Evolutionary conservation across 2,888 invertebrate species (phyloP).

Genomic region (Cerastoderma edule): DNA sequence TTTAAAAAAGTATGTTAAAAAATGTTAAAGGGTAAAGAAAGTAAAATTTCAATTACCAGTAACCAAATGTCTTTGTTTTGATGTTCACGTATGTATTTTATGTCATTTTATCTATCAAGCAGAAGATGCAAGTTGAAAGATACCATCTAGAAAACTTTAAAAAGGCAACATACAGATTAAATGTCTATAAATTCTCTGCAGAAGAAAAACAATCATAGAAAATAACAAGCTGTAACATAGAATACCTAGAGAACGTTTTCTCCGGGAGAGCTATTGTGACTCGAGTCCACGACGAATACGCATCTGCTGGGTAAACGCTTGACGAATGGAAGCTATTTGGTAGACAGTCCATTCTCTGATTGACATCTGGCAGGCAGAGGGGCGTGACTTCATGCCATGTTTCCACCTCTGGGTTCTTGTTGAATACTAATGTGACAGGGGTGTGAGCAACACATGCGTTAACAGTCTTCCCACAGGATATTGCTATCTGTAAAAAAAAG

Average conservation of each 20-base stretch:
- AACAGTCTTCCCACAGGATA: constrained; percentile 79
- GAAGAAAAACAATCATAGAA: no score
- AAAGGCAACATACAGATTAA: no score
- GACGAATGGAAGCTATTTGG: constrained; percentile 81
- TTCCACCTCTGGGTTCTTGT: constrained; percentile 80
- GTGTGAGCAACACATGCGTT: constrained; percentile 75
- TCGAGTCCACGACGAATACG: constrained; percentile 81
- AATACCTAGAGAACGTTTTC: constrained; percentile 82
- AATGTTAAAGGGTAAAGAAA: no score
- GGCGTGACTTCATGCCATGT: constrained; percentile 81
- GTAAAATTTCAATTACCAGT: no score
- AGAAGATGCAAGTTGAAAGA: no score
- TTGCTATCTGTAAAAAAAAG: constrained; percentile 77
- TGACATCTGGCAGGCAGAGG: constrained; percentile 81
- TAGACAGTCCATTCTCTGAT: constrained; percentile 80
- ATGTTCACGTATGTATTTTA: no score
- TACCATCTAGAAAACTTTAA: no score
- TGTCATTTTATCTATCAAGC: no score
- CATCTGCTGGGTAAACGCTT: constrained; percentile 78
- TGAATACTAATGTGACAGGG: constrained; percentile 80
- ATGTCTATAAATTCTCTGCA: no score
- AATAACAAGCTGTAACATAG: no score
- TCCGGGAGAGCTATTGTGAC: constrained; percentile 82
- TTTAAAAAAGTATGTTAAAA: no score
- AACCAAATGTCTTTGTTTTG: no score